Base-by-base conservation (phyloP, 1,140 invertebrate species). In the Orchestia grillus region DNA sequence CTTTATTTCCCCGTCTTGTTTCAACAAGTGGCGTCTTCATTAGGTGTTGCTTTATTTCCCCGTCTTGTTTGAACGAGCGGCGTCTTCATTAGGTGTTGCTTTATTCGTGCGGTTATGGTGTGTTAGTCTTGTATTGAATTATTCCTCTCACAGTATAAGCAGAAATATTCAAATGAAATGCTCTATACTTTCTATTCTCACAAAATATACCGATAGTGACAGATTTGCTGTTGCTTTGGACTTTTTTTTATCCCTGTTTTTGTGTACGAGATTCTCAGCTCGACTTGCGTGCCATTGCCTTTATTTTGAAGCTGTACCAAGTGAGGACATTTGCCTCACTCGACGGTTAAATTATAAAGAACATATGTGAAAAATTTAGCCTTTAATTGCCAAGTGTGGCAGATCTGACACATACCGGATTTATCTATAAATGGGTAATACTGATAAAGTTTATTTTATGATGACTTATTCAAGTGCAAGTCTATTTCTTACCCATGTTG, bases 161-260 rank as follows among this genome's bases (percentile, higher is more conserved):
- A 42, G 88, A 90, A 53, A 42, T 90, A 90, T 90, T 90, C 43
- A 44, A 90, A 90, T 15, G n/a, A 90, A 90, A 90, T 90, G 88
- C 88, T 90, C 88, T 90, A 43, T 90, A 90, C 88, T 90, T 90
- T 44, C 88, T 90, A 90, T 90, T 90, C 88, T 90, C 88, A 90
- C 88, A 90, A 90, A 90, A 90, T 90, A 90, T 90, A 90, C 88
- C 36, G 41, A 90, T 42, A 90, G 88, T 90, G n/a, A 90, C n/a
- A 42, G 88, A 90, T 90, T 42, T 90, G 42, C 88, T 90, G 88
- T 41, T 90, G 43, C 88, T 90, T 41, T 90, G n/a, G 88, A 90
- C 88, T 90, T 90, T 90, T n/a, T 28, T 42, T 90, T 90, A 44
- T 90, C 88, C 88, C 62, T 23, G 6, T 19, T 8, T 77, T 36